Conservation (phyloP, 2,113 vertebrate genomes). For the Xiphophorus maculatus region DNA sequence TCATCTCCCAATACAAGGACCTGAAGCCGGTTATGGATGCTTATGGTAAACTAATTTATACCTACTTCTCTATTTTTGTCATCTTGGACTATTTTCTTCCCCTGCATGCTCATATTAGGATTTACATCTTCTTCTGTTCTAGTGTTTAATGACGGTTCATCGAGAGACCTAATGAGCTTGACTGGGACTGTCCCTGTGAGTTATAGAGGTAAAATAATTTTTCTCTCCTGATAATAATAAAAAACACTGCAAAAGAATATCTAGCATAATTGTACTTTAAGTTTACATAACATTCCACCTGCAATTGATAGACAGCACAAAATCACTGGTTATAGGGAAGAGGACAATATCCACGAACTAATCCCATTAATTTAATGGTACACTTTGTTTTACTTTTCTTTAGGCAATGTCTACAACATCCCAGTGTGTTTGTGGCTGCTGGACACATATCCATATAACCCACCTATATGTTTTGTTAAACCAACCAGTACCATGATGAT, state of each 20-base stretch:
- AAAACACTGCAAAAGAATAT: neutral
- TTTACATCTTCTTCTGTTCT: constrained; percentile 51
- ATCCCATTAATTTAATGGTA: neutral
- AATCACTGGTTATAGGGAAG: neutral
- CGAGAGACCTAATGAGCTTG: constrained; percentile 94
- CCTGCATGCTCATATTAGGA: neutral
- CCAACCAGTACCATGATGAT: constrained; percentile 99
- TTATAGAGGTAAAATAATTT: constrained; percentile 87
- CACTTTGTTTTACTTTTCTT: constrained; percentile 12
- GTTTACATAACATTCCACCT: neutral
- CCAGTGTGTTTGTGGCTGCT: constrained; percentile 96
- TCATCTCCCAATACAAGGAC: constrained; percentile 95
- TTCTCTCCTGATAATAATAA: neutral
- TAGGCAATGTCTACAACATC: constrained; percentile 97
- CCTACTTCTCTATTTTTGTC: neutral
- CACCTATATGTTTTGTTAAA: constrained; percentile 99
- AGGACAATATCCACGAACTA: neutral
- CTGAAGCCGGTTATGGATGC: constrained; percentile 96
- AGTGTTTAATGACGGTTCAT: constrained; percentile 98
- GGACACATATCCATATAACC: constrained; percentile 97
- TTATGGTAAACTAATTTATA: constrained; percentile 84
- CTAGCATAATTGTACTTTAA: neutral
- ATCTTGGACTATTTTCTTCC: neutral
- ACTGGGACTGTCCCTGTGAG: constrained; percentile 95
- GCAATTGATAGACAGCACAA: too few relatives aligned